A percentile compares a stretch with the other conserved stretches of the same genome.
Conservation (phyloP, 2,888 invertebrate species). For the Rhagonycha lutea region DNA sequence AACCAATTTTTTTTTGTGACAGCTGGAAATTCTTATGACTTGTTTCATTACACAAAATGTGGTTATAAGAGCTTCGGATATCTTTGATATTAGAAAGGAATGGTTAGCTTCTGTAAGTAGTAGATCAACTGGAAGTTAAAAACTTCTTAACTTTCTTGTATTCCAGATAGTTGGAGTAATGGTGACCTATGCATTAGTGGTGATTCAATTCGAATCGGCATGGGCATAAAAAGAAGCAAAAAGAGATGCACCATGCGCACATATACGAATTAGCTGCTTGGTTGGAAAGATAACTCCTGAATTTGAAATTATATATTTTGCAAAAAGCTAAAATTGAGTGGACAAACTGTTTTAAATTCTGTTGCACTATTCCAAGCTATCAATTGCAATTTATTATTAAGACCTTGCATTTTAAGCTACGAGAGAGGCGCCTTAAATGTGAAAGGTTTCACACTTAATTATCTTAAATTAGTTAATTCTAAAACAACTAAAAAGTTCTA, state of each 20-base stretch:
- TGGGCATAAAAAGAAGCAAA: background rate
- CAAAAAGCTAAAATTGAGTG: no score
- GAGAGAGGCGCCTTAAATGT: no score
- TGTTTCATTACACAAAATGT: background rate
- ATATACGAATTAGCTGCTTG: no score
- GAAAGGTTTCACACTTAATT: no score
- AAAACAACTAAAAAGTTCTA: no score
- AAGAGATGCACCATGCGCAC: background rate
- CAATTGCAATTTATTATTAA: no score
- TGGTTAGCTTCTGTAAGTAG: conserved; percentile 6
- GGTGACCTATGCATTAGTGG: background rate
- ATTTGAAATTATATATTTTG: no score
- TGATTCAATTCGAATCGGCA: background rate
- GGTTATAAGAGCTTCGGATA: background rate
- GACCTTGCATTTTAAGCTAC: no score
- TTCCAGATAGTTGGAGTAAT: background rate
- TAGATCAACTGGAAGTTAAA: background rate
- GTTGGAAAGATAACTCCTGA: no score
- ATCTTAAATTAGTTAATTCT: no score
- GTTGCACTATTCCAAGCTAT: no score
- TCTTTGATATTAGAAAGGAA: background rate
- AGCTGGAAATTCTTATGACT: background rate
- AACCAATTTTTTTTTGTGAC: background rate
- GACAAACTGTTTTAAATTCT: no score
- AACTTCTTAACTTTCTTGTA: background rate